Evolutionary conservation across 2,888 invertebrate species (phyloP).

Genomic region (Eumacrocentrus americanus): DNA sequence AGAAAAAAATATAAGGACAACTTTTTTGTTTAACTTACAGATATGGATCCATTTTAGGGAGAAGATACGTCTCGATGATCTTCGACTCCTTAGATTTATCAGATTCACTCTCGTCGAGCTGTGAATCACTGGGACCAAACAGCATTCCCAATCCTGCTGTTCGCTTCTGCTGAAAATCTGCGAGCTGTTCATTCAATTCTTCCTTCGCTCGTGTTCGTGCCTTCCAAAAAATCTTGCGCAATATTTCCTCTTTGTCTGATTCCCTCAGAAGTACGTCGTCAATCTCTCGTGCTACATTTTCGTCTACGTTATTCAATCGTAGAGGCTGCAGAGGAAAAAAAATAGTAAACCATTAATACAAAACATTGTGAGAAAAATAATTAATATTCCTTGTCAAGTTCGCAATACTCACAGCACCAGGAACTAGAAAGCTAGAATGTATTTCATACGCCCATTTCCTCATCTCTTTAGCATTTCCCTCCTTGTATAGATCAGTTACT

Average conservation of each 20-base stretch:
- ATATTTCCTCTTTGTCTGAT: slow-evolving; percentile 86
- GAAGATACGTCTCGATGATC: slow-evolving; percentile 75
- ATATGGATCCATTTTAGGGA: slow-evolving; percentile 74
- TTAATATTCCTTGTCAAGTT: background rate
- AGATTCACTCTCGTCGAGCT: slow-evolving; percentile 78
- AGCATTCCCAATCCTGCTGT: slow-evolving; percentile 88
- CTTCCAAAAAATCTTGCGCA: slow-evolving; percentile 85
- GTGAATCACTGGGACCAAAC: slow-evolving; percentile 85
- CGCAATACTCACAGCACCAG: slow-evolving; percentile 75
- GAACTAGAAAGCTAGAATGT: slow-evolving; percentile 93
- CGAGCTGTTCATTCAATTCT: slow-evolving; percentile 79
- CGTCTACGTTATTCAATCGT: slow-evolving; percentile 80
- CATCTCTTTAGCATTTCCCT: slow-evolving; percentile 86
- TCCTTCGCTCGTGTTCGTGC: slow-evolving; percentile 84
- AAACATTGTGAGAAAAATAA: slow-evolving; percentile 1
- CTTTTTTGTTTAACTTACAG: slow-evolving; percentile 62
- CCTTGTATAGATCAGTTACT: slow-evolving; percentile 88
- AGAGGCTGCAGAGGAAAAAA: slow-evolving; percentile 70
- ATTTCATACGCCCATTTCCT: slow-evolving; percentile 99
- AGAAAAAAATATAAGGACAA: slow-evolving; percentile 9
- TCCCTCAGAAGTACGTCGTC: slow-evolving; percentile 85
- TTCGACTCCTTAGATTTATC: slow-evolving; percentile 79
- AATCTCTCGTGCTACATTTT: slow-evolving; percentile 87
- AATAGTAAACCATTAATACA: slow-evolving; percentile 1
- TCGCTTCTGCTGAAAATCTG: slow-evolving; percentile 87